Conservation (phyloP, 2,797 vertebrate species). For the Rhinatrema bivittatum region DNA sequence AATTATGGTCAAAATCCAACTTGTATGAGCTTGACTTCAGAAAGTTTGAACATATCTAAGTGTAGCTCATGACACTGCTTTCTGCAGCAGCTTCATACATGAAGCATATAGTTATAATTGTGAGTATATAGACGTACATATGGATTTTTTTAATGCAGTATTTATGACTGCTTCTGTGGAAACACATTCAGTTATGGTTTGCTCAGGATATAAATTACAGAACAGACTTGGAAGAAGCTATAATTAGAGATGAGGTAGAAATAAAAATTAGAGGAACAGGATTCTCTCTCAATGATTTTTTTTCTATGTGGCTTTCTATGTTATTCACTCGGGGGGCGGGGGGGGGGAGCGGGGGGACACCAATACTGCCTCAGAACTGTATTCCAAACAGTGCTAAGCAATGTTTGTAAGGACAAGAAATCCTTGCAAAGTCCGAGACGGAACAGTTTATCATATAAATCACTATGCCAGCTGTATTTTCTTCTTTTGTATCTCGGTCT, state of each 20-base stretch:
- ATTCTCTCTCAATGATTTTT: too few species aligned
- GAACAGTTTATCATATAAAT: conserved; percentile 24
- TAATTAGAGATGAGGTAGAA: conserved; percentile 13
- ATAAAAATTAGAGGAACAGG: too few species aligned
- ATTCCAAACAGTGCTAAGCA: neutral
- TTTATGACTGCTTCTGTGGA: conserved; percentile 23
- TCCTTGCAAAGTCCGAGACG: too few species aligned
- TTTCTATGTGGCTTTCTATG: too few species aligned
- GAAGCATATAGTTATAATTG: conserved; percentile 17
- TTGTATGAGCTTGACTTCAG: too few species aligned
- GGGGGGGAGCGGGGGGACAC: neutral
- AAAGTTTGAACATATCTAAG: too few species aligned
- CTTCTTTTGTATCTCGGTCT: too few species aligned
- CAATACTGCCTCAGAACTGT: neutral
- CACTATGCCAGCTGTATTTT: conserved; percentile 20
- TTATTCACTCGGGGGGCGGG: too few species aligned
- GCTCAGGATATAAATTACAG: conserved; percentile 32
- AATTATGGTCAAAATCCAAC: too few species aligned
- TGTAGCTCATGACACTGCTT: too few species aligned
- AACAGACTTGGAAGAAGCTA: conserved; percentile 21
- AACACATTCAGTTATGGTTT: conserved; percentile 31
- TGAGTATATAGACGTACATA: conserved; percentile 16
- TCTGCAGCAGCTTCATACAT: too few species aligned
- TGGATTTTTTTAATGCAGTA: conserved; percentile 22
- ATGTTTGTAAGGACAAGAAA: neutral